A percentile compares a stretch with the other conserved stretches of the same genome.
phyloP scores from a whole-genome alignment of 1,140 invertebrate species.

The Brachionus koreanus region DNA sequence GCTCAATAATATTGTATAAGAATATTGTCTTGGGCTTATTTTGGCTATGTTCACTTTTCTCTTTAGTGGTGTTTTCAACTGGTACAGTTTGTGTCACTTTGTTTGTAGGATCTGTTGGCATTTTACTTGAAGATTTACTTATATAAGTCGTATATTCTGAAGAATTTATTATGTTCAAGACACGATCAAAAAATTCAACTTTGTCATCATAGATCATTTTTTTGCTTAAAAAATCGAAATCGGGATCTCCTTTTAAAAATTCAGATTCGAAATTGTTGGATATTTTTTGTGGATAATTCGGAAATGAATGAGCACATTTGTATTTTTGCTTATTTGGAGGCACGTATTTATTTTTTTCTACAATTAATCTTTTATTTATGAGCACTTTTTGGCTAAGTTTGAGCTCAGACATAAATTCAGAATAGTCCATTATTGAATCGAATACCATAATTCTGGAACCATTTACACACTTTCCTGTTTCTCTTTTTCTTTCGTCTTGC shows the following conservation, averaged over 20 bases:
- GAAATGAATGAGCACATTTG: conserved; percentile 2
- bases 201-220: background rate
- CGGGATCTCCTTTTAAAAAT: background rate
- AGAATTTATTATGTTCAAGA: background rate
- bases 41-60: background rate
- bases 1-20: background rate
- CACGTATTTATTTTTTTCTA: background rate
- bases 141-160: background rate
- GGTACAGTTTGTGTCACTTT: background rate
- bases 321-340: background rate
- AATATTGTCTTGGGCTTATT: conserved; percentile 4
- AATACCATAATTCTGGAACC: background rate
- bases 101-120: background rate
- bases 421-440: background rate
- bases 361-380: background rate
- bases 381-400: background rate
- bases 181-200: background rate
- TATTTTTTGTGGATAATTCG: background rate
- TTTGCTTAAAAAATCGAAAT: background rate
- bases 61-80: background rate
- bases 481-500: background rate
- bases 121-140: background rate
- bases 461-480: background rate
- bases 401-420: background rate
- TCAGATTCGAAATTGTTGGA: background rate